Conservation (phyloP, 2,888 invertebrate species). For the Drosophila emarginata region DNA sequence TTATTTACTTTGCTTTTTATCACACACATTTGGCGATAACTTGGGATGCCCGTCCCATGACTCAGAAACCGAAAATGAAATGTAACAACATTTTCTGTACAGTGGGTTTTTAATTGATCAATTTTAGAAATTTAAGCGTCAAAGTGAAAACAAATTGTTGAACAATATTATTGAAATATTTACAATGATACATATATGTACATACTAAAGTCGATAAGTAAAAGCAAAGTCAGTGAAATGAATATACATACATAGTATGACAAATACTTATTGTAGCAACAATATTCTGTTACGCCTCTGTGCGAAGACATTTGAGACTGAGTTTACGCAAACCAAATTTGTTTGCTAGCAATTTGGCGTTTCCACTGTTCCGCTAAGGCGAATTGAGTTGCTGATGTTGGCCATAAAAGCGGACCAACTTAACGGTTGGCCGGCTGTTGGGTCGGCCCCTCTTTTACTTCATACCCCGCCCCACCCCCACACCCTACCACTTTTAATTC, state of each 20-base stretch:
- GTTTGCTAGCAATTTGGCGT: constrained; percentile 1
- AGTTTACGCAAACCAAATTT: constrained; percentile 1
- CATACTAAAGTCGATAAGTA: no score
- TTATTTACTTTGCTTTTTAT: constrained; percentile 1
- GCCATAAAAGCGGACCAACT: constrained; percentile 57
- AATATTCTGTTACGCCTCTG: not conserved
- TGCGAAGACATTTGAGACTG: not conserved
- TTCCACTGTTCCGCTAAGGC: constrained; percentile 6
- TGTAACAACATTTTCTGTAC: not conserved
- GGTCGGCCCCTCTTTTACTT: constrained; percentile 14
- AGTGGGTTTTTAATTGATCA: not conserved
- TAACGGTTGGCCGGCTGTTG: constrained; percentile 52
- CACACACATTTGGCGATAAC: not conserved
- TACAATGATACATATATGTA: no score
- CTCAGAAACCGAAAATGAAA: not conserved
- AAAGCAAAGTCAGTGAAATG: no score
- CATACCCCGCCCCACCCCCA: not conserved
- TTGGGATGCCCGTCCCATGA: constrained; percentile 2
- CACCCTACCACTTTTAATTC: no score
- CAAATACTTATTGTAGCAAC: no score
- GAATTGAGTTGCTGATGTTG: constrained; percentile 13
- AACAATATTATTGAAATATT: no score
- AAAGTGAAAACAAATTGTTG: not conserved
- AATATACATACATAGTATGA: no score
- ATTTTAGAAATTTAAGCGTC: not conserved